phyloP scores from a whole-genome alignment of 2,888 invertebrate species.

The Listrodromus nycthemerus region DNA sequence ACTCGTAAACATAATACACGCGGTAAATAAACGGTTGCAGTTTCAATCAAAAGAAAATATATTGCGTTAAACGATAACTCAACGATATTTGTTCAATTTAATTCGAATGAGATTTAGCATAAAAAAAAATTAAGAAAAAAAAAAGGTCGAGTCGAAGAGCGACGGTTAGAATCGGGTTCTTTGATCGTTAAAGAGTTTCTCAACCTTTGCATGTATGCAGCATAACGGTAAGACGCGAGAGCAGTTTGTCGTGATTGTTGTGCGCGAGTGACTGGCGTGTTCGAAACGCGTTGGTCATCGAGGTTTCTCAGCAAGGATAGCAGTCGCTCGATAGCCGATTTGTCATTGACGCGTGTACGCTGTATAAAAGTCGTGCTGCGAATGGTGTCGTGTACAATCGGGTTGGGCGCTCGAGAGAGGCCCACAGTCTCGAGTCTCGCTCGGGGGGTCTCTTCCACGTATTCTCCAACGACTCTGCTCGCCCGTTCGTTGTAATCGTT shows the following conservation, averaged over 20 bases:
- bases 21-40: background rate
- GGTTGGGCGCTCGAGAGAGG: conserved; percentile 36
- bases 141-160: background rate
- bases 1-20: background rate
- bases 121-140: background rate
- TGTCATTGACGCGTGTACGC: conserved; percentile 32
- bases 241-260: conserved; percentile 15
- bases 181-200: conserved; percentile 19
- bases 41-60: background rate
- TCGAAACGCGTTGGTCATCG: conserved; percentile 21
- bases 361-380: conserved; percentile 4
- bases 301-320: conserved; percentile 13
- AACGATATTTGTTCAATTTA: background rate
- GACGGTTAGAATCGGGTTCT: background rate
- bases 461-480: background rate
- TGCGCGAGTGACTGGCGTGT: conserved; percentile 13
- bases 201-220: conserved; percentile 12
- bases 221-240: conserved; percentile 49
- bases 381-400: conserved; percentile 55
- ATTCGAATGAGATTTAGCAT: background rate
- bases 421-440: conserved; percentile 24
- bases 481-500: conserved; percentile 37
- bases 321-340: conserved; percentile 40
- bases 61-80: too few relatives aligned
- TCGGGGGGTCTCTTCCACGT: conserved; percentile 17